These are phyloP conservation scores for Pachyuromys duprasi DNA, from an alignment of 2,797 vertebrate species.

Conservation along the genomic window DNA sequence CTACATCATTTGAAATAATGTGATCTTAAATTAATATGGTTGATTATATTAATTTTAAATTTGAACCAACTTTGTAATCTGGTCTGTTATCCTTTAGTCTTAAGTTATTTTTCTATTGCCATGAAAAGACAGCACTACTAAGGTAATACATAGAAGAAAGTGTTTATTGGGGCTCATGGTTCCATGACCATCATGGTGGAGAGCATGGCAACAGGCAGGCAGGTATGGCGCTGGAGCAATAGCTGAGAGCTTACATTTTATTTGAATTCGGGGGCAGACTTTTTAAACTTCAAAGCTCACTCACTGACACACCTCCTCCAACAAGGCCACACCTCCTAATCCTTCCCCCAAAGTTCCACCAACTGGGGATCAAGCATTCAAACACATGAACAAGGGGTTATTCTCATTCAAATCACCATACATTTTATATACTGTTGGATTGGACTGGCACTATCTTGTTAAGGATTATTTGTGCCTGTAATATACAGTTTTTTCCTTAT, in stretches of 20 bases:
- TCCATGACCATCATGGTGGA: too few relatives aligned
- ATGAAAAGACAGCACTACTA: background rate
- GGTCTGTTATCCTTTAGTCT: background rate
- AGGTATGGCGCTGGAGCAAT: background rate
- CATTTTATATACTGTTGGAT: background rate
- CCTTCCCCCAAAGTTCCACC: too few relatives aligned
- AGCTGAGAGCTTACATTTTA: background rate
- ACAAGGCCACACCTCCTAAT: too few relatives aligned
- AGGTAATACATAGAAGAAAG: background rate
- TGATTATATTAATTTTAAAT: background rate
- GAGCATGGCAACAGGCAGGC: background rate
- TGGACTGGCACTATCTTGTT: background rate
- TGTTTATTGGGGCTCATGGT: background rate
- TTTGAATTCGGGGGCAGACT: background rate
- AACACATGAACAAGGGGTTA: too few relatives aligned
- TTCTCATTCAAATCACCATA: too few relatives aligned
- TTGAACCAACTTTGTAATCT: background rate
- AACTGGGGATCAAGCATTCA: too few relatives aligned
- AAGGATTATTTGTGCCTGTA: background rate
- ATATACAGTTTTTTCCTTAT: background rate
- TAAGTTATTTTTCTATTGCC: background rate
- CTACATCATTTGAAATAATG: background rate
- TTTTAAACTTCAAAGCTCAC: background rate
- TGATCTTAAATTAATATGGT: background rate
- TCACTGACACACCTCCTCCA: background rate